Percentiles rank a stretch among this genome's conserved stretches.
Evolutionary conservation across 2,113 vertebrate genomes (phyloP).

Genomic region (Dasypus novemcinctus): DNA sequence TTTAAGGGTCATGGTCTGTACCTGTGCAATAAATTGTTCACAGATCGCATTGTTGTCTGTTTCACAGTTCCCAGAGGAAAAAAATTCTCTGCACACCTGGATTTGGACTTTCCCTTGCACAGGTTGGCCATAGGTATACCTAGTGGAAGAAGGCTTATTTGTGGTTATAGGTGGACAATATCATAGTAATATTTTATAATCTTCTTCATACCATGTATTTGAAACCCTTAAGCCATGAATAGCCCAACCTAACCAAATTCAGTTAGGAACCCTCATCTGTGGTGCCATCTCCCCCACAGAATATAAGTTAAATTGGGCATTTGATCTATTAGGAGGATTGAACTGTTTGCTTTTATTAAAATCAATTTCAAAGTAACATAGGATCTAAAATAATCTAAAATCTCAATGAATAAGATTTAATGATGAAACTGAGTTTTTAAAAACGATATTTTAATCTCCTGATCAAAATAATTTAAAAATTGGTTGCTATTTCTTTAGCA

Average conservation of each 20-base stretch:
- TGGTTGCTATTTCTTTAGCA: neutral
- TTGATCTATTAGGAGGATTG: neutral
- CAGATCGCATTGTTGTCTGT: slow-evolving; percentile 69
- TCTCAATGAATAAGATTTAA: neutral
- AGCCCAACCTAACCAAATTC: neutral
- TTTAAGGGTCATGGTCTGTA: slow-evolving; percentile 54
- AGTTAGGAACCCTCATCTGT: neutral
- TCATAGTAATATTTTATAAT: neutral
- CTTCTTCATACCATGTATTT: neutral
- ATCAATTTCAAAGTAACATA: neutral
- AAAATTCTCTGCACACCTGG: slow-evolving; percentile 71
- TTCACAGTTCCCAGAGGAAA: slow-evolving; percentile 66
- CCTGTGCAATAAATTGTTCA: slow-evolving; percentile 71
- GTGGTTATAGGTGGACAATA: neutral
- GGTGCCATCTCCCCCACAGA: neutral
- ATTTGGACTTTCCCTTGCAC: slow-evolving; percentile 78
- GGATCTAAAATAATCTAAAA: neutral
- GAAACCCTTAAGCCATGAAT: neutral
- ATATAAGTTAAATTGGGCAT: neutral
- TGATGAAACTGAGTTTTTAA: no score
- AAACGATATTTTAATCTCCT: slow-evolving; percentile 27
- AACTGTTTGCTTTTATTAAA: neutral
- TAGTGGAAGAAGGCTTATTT: slow-evolving; percentile 43
- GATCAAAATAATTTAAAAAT: slow-evolving; percentile 9
- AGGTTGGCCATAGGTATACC: slow-evolving; percentile 82